These are phyloP conservation scores for Limosa lapponica DNA, from an alignment of 2,797 vertebrate genomes.

Conservation along the genomic window DNA sequence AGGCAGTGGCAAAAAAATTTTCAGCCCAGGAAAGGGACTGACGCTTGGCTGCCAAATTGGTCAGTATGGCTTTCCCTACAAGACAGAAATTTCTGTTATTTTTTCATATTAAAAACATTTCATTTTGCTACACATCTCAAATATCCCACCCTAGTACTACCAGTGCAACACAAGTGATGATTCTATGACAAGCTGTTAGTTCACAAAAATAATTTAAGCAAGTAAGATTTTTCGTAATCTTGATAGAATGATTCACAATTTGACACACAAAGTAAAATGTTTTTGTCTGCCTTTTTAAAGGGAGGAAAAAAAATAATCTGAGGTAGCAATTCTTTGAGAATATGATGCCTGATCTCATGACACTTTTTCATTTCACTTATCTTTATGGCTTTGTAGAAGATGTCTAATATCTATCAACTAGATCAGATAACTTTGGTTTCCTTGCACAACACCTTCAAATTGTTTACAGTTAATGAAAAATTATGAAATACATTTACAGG, in stretches of 20 bases:
- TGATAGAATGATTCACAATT: not conserved
- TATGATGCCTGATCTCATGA: slow-evolving; percentile 1
- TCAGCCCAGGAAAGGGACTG: not conserved
- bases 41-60: not conserved
- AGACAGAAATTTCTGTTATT: not conserved
- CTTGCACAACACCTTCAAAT: not conserved
- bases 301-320: slow-evolving; percentile 34
- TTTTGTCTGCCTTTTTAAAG: slow-evolving; percentile 42
- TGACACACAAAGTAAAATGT: not conserved
- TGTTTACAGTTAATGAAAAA: slow-evolving; percentile 7
- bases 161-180: not conserved
- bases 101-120: not conserved
- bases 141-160: not conserved
- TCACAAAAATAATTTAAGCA: not conserved
- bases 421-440: slow-evolving; percentile 62
- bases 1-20: not conserved
- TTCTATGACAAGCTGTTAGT: not conserved
- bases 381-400: slow-evolving; percentile 75
- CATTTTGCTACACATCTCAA: not conserved
- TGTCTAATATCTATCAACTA: not conserved
- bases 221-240: not conserved
- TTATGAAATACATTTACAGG: not conserved
- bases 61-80: not conserved
- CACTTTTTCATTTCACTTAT: slow-evolving; percentile 39
- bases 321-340: slow-evolving; percentile 70